Evolutionary conservation across 2,888 invertebrate genomes (phyloP), one percentile per base, ranked within the genome.

Genomic region (Lymantria monacha): DNA sequence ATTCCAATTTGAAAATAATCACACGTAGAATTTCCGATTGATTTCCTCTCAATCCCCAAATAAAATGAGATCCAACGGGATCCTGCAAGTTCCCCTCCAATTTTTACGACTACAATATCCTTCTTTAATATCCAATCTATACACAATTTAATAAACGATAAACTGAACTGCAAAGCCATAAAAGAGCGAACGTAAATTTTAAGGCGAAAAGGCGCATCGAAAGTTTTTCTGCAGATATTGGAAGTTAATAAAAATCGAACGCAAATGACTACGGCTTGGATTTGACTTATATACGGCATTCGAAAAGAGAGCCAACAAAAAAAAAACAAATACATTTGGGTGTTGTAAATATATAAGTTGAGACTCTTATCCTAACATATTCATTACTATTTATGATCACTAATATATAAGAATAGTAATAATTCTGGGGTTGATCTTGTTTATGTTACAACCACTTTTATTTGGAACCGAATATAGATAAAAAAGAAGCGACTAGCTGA

Each of bases 161-260:
- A 83, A 85, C 79, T 67, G 72, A 76, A 80, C 76, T 74, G 76
- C 74, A 73, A 72, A 70, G 65, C 66, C 70, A 72, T 81, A 81
- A 80, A 70, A 56, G 64, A 75, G 70, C 70, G 70, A 72, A 74
- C 75, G 76, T 78, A 78, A 85, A 84, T 74, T 79, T 77, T 74
- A 76, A 79, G 49, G 76, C 74, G 74, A 81, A 81, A 83, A 72
- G 72, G 61, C 49, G 53, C 57, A 55, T 59, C 58, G 55, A 70
- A 70, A 83, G 76, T 74, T 79, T n/a, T 79, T 72, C 71, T 69
- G 66, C 67, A 70, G 74, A 76, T 71, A 73, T 74, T 66, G 71
- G 79, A 83, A 86, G 85, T 88, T 88, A 85, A 87, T 87, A 88
- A 89, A 88, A 87, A 87, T 85, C 75, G 86, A 68, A 83, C 80